These are phyloP conservation scores for Acronicta leporina DNA, from an alignment of 2,888 invertebrate species.

Conservation along the genomic window DNA sequence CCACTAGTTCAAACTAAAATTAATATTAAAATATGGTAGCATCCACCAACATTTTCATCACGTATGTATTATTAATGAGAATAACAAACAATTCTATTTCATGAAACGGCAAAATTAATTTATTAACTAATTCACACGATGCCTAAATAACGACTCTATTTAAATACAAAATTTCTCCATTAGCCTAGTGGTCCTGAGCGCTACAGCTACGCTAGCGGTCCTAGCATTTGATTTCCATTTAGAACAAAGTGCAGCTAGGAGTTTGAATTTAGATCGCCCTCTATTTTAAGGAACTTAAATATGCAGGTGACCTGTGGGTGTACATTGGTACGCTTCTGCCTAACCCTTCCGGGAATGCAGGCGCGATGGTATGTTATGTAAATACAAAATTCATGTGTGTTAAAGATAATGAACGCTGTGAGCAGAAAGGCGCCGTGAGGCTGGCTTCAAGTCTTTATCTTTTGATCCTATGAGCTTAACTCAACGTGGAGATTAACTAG, in stretches of 20 bases:
- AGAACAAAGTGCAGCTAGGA: too few relatives aligned
- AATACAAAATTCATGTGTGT: conserved; percentile 54
- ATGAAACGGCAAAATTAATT: conserved; percentile 23
- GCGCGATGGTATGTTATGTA: neutral
- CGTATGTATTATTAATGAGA: conserved; percentile 27
- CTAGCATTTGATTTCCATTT: too few relatives aligned
- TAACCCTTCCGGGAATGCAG: too few relatives aligned
- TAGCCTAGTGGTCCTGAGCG: too few relatives aligned
- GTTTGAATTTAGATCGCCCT: too few relatives aligned
- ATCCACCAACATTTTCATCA: conserved; percentile 5
- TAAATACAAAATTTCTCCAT: conserved; percentile 42
- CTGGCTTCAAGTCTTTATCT: conserved; percentile 68
- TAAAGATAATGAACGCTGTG: conserved; percentile 58
- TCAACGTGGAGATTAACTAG: conserved; percentile 73
- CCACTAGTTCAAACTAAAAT: conserved; percentile 11
- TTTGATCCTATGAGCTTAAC: conserved; percentile 75
- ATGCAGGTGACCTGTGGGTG: too few relatives aligned
- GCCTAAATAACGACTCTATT: conserved; percentile 20
- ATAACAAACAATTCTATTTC: conserved; percentile 40
- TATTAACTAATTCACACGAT: conserved; percentile 22
- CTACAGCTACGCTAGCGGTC: too few relatives aligned
- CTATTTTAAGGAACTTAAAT: too few relatives aligned
- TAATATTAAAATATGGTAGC: conserved; percentile 19
- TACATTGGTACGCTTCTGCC: too few relatives aligned
- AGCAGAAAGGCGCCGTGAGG: conserved; percentile 61